Evolutionary conservation across 2,888 invertebrate genomes (phyloP), one percentile per base, ranked within the genome.

Genomic region (Elysia crispata): DNA sequence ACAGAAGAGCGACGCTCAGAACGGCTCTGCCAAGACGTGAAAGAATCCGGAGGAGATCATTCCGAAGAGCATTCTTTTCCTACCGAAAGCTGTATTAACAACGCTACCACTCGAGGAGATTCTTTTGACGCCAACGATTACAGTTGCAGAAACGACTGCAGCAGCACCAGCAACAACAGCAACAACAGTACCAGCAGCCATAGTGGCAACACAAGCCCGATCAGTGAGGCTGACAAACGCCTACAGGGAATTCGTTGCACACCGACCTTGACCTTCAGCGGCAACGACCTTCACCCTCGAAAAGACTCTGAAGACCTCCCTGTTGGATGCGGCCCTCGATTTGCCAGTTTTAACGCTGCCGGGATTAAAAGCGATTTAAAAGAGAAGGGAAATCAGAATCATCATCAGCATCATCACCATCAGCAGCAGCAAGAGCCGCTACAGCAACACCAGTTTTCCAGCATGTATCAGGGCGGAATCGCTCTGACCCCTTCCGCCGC

Each of bases 381-480:
- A 23, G 28, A 18, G 30, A 23, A 49, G 54, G 0, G 6, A 33
- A 20, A 13, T 49, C 23, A 20, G 20, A 28, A 50, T 8, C 28
- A 50, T 20, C 41, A 50, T 1, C 54, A 70, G n/a, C 60, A 49
- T n/a, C 50, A 70, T n/a, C 62, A 77, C 15, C 54, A 77, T 1
- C 54, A 28, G n/a, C 69, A 69, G 28, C 57, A 62, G 25, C 41
- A 70, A 31, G n/a, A 41, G 8, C 41, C 18, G 3, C 67, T 33
- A 64, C 73, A 60, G 60, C 20, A 60, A 15, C 60, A 60, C 23
- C 60, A 6, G 3, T 60, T 23, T 3, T n/a, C 33, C 57, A 80
- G 23, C 66, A 82, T 82, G 82, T 82, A 82, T 57, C 82, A 82
- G 73, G 77, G 79, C 60, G 77, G 76, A 60, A 74, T 82, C 11